A percentile compares a stretch with the other conserved stretches of the same genome.
phyloP scores from a whole-genome alignment of 2,113 vertebrate species.

The Leptosomus discolor region DNA sequence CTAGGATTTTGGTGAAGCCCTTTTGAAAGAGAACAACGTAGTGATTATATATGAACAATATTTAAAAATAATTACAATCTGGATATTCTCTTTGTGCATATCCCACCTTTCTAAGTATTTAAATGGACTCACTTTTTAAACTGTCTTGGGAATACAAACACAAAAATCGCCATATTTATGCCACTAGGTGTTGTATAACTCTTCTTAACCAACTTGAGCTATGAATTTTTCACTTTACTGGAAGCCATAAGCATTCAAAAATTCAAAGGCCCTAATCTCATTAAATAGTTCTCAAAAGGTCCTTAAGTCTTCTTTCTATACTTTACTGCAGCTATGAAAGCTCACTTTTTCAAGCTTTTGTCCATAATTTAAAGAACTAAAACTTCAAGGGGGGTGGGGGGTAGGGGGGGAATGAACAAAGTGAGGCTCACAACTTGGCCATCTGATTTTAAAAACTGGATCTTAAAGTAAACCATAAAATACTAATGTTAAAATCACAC shows the following conservation, averaged over 20 bases:
- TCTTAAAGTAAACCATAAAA: not conserved
- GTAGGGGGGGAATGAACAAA: not conserved
- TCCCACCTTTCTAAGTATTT: not conserved
- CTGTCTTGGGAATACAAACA: not conserved
- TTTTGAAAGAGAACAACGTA: not conserved
- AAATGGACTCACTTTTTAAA: not conserved
- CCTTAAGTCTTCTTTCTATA: not conserved
- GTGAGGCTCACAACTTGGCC: not conserved
- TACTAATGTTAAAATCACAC: not conserved
- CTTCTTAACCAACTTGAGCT: not conserved
- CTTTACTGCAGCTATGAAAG: not conserved
- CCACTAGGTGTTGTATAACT: not conserved
- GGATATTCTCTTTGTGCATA: not conserved
- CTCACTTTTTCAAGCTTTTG: not conserved
- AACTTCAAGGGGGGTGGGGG: fast-evolving
- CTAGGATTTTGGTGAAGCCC: not conserved
- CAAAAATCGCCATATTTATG: not conserved
- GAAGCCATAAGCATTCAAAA: not conserved
- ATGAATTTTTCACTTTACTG: not conserved
- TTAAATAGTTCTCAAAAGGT: not conserved
- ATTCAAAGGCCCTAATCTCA: not conserved
- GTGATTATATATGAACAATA: not conserved
- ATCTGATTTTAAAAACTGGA: not conserved
- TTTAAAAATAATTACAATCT: not conserved
- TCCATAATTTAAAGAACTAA: not conserved